These are phyloP conservation scores for Carlito syrichta DNA, from an alignment of 2,113 vertebrate genomes.

Conservation along the genomic window DNA sequence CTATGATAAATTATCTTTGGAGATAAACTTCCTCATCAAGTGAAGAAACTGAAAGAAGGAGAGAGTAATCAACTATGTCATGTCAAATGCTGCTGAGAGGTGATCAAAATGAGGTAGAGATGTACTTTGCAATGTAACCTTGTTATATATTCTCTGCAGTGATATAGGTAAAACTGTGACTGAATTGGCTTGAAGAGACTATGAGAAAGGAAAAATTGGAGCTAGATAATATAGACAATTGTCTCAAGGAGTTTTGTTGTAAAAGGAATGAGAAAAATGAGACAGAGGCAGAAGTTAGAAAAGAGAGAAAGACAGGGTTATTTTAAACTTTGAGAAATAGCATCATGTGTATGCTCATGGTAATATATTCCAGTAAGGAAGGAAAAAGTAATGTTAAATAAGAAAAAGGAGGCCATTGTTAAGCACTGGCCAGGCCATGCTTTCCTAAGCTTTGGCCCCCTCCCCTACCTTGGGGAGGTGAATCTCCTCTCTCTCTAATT, in stretches of 20 bases:
- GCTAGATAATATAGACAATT: background rate
- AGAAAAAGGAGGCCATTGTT: too few relatives aligned
- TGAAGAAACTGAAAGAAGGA: background rate
- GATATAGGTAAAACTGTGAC: background rate
- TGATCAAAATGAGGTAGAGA: background rate
- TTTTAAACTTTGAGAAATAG: conserved; percentile 6
- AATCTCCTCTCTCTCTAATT: too few relatives aligned
- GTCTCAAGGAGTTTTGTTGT: background rate
- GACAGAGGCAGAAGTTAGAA: background rate
- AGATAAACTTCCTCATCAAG: background rate
- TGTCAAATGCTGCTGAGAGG: background rate
- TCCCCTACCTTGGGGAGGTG: too few relatives aligned
- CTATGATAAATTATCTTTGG: background rate
- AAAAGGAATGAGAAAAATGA: background rate
- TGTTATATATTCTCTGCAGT: background rate
- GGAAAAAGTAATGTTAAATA: too few relatives aligned
- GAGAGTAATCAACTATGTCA: background rate
- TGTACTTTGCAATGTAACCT: background rate
- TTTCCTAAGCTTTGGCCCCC: too few relatives aligned
- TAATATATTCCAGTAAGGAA: background rate
- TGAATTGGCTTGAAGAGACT: background rate
- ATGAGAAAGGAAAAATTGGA: background rate
- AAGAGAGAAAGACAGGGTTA: background rate
- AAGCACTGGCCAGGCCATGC: too few relatives aligned
- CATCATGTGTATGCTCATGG: background rate